Evolutionary conservation across 2,888 invertebrate genomes (phyloP), one percentile per base, ranked within the genome.

Genomic region (Ramazzottius varieornatus): DNA sequence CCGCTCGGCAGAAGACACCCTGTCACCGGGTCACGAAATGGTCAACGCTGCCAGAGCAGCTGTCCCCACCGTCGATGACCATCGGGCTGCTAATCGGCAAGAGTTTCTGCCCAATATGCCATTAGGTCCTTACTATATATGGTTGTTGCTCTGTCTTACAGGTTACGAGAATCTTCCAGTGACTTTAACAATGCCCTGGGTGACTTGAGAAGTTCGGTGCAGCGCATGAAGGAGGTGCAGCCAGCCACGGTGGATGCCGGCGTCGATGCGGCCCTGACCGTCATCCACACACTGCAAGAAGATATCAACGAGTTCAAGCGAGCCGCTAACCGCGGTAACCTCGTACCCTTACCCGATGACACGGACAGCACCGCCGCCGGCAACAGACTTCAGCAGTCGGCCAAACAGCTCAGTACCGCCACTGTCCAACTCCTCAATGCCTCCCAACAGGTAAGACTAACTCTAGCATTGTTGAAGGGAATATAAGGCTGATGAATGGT

Each of bases 311-410:
- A 88, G 71, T 83, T 88, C 68, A 83, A 86, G 66, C 81, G 82
- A 67, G 85, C 88, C 0, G 86, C 87, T 0, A 78, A 83, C 33
- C 82, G 82, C 0, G 82, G 84, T 67, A 81, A 83, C 32, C 78
- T 93, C 46, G 79, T 83, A 67, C 89, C 91, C 0, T 76, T 92
- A 69, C 92, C 92, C 0, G 90, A 88, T 63, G 88, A 89, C 75
- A 86, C 85, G 24, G 82, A 13, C 4, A 24, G 54, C 13, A 8
- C 54, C 4, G 29, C 4, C 24, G 20, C 54, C 4, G 13, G 16
- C 4, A 16, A 8, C 20, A 16, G 29, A 4, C 29, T 54, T 16
- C 54, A 54, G 29, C 4, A 16, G 20, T n/a, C 54, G 8, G 54
- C 54, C 54, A 54, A 54, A 24, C 20, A 54, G 54, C n/a, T 54